These are phyloP conservation scores for Atethmia centrago DNA, from an alignment of 2,888 invertebrate species.

Conservation along the genomic window DNA sequence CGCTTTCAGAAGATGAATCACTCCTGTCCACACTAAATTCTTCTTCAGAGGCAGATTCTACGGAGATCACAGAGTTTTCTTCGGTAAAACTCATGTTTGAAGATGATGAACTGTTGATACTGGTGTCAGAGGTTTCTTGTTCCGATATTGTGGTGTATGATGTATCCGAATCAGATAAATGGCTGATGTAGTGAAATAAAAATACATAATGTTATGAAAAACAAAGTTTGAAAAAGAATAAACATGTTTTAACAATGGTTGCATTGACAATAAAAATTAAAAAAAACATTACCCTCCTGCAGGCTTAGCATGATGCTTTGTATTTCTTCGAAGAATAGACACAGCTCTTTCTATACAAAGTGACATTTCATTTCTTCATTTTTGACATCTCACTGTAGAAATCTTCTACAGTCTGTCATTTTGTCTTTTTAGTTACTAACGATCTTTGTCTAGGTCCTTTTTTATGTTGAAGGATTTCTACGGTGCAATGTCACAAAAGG, in stretches of 20 bases:
- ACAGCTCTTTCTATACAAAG: too few relatives aligned
- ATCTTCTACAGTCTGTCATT: too few relatives aligned
- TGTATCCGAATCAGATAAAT: constrained; percentile 58
- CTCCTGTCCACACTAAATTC: background rate
- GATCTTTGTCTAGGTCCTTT: too few relatives aligned
- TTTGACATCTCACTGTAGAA: too few relatives aligned
- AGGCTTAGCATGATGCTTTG: too few relatives aligned
- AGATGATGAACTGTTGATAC: constrained; percentile 63
- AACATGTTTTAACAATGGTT: background rate
- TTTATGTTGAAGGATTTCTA: too few relatives aligned
- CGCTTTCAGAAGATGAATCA: background rate
- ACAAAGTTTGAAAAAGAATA: background rate
- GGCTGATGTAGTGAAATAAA: constrained; percentile 45
- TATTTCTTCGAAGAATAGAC: too few relatives aligned
- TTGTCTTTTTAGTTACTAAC: too few relatives aligned
- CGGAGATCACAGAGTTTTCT: background rate
- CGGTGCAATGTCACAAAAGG: too few relatives aligned
- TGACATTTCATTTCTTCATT: too few relatives aligned
- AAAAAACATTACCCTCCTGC: too few relatives aligned
- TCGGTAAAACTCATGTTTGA: background rate
- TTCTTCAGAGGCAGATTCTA: constrained; percentile 18
- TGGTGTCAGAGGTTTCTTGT: constrained; percentile 81
- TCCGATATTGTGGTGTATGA: constrained; percentile 80
- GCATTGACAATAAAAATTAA: too few relatives aligned
- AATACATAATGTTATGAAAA: constrained; percentile 8